Evolutionary conservation across 1,140 invertebrate genomes (phyloP), one percentile per base, ranked within the genome.

Genomic region (Ceratosolen solmsi): DNA sequence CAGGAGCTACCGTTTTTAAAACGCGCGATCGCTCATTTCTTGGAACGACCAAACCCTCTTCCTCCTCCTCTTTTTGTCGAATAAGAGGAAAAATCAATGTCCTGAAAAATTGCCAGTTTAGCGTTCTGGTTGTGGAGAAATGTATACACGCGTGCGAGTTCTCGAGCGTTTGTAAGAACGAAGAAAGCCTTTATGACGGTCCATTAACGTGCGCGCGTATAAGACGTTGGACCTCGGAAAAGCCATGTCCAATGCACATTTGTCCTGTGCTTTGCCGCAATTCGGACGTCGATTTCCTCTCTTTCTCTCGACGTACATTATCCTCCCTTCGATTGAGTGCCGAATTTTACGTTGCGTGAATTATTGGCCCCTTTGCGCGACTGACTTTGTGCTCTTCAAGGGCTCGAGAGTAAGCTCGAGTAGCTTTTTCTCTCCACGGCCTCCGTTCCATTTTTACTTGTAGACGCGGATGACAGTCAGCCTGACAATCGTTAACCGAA

Each of bases 71-170:
- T 38, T 27, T 54, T 41, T 9, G 11, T 51, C 22, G 7, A 8
- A 1, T 9, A 20, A 17, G 56, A 63, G 41, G 38, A 63, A 60
- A 75, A 75, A 49, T 60, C 58, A 77, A 77, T 77, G 74, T 77
- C 33, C 56, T 77, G 74, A 58, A 77, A 77, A 77, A 77, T 77
- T 77, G 74, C 38, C 74, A 65, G 36, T 58, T 77, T 77, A 65
- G 41, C 56, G 20, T 22, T n/a, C 30, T n/a, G 63, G 33, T 11
- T 20, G 20, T 11, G 33, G 20, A 68, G 36, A 15, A n/a, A 3
- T 33, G 7, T 30, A n/a, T 65, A 65, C 7, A 75, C 25, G n/a
- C 54, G 25, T 33, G 11, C 20, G 63, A 7, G n/a, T 17, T 1
- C 20, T 1, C 33, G 17, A 17, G 7, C 38, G 36, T 68, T 68